phyloP scores from a whole-genome alignment of 1,140 invertebrate genomes.

The Diabrotica undecimpunctata region DNA sequence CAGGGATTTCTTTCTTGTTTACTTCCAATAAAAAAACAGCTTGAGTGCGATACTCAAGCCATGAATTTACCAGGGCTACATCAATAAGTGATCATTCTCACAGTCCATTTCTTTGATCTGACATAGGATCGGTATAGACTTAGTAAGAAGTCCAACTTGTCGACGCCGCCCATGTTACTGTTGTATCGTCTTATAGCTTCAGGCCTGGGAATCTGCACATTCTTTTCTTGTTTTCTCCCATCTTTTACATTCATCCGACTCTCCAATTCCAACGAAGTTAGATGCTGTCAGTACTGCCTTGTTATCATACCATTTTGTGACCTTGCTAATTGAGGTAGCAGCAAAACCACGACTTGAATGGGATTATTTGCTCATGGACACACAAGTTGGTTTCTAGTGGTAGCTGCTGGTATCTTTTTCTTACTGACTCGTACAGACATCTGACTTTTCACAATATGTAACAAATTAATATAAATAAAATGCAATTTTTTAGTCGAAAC shows the following conservation, averaged over 20 bases:
- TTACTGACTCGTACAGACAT: too few species aligned
- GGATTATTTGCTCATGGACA: too few species aligned
- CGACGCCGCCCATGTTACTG: constrained; percentile 46
- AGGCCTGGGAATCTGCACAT: constrained; percentile 42
- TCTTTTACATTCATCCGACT: constrained; percentile 23
- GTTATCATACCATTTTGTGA: constrained; percentile 47
- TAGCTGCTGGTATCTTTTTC: too few species aligned
- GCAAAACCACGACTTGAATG: neutral
- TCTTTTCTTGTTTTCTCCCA: constrained; percentile 44
- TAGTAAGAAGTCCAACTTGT: constrained; percentile 36
- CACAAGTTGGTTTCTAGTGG: too few species aligned
- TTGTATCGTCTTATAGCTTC: constrained; percentile 43
- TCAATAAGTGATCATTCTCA: constrained; percentile 21
- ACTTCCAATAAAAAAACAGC: constrained; percentile 11
- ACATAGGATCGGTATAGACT: constrained; percentile 17
- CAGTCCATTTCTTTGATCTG: constrained; percentile 21
- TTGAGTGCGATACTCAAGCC: constrained; percentile 20
- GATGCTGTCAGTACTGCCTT: constrained; percentile 44
- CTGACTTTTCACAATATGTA: too few species aligned
- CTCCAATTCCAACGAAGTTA: constrained; percentile 47
- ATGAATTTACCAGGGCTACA: constrained; percentile 16
- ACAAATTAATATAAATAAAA: too few species aligned
- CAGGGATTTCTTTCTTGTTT: constrained; percentile 16
- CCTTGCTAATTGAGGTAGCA: neutral
- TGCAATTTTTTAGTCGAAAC: too few species aligned